Conservation (phyloP, 2,113 vertebrate species). For the Aramus guarauna region DNA sequence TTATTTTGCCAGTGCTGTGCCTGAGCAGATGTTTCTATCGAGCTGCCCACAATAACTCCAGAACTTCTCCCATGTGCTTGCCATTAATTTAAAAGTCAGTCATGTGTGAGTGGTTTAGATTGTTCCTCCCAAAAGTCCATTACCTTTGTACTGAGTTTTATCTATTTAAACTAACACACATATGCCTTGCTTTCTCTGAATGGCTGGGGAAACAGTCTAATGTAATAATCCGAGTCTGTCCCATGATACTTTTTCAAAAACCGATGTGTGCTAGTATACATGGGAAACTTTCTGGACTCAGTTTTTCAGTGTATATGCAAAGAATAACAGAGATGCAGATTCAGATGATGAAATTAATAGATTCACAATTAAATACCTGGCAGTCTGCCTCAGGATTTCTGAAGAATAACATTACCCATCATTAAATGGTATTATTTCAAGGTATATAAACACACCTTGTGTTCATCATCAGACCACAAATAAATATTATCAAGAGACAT, state of each 20-base stretch:
- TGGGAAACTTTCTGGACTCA: background rate
- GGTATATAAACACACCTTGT: background rate
- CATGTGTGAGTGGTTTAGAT: background rate
- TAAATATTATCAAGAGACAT: background rate
- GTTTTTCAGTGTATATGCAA: background rate
- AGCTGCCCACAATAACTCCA: background rate
- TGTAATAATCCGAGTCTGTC: background rate
- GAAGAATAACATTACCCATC: background rate
- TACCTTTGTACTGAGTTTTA: background rate
- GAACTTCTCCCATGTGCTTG: background rate
- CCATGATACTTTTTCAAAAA: background rate
- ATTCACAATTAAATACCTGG: background rate
- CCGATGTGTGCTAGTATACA: background rate
- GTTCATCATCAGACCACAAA: background rate
- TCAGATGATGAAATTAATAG: background rate
- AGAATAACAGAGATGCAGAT: background rate
- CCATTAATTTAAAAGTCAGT: background rate
- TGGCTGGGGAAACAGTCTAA: background rate
- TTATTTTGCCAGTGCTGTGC: background rate
- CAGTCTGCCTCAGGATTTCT: background rate
- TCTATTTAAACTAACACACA: background rate
- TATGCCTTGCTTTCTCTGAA: background rate
- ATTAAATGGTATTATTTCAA: background rate
- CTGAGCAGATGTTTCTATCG: conserved; percentile 12
- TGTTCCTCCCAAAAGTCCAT: background rate